Evolutionary conservation across 1,140 invertebrate genomes (phyloP), one percentile per base, ranked within the genome.

Genomic region (Leptinotarsa texana): DNA sequence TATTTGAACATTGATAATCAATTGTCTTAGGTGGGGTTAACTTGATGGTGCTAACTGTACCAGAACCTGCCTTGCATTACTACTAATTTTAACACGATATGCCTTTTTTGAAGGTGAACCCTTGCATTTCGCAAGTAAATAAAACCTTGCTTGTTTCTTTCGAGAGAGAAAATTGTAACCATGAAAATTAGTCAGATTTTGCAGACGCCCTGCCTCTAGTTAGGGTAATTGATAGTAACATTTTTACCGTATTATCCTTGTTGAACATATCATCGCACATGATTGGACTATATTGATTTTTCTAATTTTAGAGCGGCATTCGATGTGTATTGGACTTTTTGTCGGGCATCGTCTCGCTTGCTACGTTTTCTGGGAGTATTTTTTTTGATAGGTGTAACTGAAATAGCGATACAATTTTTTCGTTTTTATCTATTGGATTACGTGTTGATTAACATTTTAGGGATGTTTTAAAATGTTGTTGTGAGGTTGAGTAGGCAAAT

Each of bases 221-320:
- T 76, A 68, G 73, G 70, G 69, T 61, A 74, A 72, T 71, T 71
- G 70, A 70, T 75, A 75, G 68, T 63, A 65, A 65, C 51, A 57
- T 57, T 57, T 42, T 57, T 57, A 57, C 17, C 51, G 13, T 57
- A 72, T 69, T 68, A 67, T 74, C 65, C 68, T 74, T 74, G 61
- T 68, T 74, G 69, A 74, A 74, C 74, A 74, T 73, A 72, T 76
- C 71, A 76, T 71, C 63, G 66, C 74, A 65, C 69, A 15, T 18
- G 51, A 57, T 57, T 57, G 51, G 51, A 57, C 51, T 57, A 11
- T 42, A 42, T 42, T 42, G 33, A 42, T 42, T 42, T 42, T 42
- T 42, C 8, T 57, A 18, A 57, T 57, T 57, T 57, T 18, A 17
- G 51, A 57, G 51, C 51, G 1, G 13, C 15, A 57, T 57, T 57